Percentiles rank a stretch among this genome's conserved stretches.
phyloP scores from a whole-genome alignment of 1,140 invertebrate species.

The Galleria mellonella region DNA sequence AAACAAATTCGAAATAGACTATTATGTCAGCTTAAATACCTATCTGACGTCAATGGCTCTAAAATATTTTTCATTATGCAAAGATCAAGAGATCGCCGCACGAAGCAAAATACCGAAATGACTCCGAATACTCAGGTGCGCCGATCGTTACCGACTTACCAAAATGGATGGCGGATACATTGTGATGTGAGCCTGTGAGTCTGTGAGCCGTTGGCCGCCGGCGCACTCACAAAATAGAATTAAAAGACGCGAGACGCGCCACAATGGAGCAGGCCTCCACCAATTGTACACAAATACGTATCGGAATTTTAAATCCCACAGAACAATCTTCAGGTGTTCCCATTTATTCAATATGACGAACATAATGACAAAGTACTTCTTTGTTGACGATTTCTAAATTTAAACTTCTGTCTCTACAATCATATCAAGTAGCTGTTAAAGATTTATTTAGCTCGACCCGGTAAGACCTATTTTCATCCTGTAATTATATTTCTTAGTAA shows the following conservation, averaged over 20 bases:
- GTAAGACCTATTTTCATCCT: too few relatives aligned
- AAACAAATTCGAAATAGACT: too few relatives aligned
- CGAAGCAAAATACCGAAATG: conserved; percentile 50
- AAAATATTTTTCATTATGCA: conserved; percentile 23
- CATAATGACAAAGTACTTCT: too few relatives aligned
- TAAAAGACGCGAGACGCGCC: conserved; percentile 36
- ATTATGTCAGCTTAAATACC: too few relatives aligned
- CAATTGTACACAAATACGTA: conserved; percentile 31
- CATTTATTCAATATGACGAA: too few relatives aligned
- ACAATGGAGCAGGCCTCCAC: conserved; percentile 53
- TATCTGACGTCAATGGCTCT: too few relatives aligned
- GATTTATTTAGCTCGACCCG: too few relatives aligned
- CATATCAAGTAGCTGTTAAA: too few relatives aligned
- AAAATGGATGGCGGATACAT: conserved; percentile 43
- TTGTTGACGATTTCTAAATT: too few relatives aligned
- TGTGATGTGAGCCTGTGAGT: conserved; percentile 32
- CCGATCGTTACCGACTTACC: conserved; percentile 20
- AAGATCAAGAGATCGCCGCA: conserved; percentile 47
- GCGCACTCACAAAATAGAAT: conserved; percentile 59
- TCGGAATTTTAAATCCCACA: conserved; percentile 27
- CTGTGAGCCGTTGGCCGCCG: conserved; percentile 19
- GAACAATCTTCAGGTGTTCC: conserved; percentile 32
- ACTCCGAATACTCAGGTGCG: conserved; percentile 65
- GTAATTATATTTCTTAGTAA: too few relatives aligned
- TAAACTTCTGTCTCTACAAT: not conserved